These are phyloP conservation scores for Dipus sagitta DNA, from an alignment of 2,797 vertebrate species.

Conservation along the genomic window DNA sequence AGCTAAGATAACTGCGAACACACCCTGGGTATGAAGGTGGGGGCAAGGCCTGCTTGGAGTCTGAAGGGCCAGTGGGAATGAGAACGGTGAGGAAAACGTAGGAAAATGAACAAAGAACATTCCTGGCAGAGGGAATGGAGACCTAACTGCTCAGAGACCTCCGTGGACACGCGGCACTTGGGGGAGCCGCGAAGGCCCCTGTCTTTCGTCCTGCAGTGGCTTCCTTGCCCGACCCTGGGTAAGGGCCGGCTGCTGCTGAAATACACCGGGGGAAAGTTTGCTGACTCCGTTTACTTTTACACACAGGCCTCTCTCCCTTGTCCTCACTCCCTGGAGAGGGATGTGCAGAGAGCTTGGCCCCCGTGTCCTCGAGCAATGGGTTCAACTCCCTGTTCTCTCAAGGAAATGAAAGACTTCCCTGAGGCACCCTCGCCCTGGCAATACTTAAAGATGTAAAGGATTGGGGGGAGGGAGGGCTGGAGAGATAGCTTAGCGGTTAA, in stretches of 20 bases:
- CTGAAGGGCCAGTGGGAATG: neutral
- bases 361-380: neutral
- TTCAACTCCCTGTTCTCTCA: neutral
- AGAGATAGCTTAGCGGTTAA: no score
- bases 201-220: slow-evolving; percentile 7
- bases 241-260: neutral
- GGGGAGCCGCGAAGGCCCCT: neutral
- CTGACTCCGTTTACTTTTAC: neutral
- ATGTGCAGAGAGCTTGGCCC: neutral
- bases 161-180: neutral
- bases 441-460: neutral
- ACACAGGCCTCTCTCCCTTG: neutral
- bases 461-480: neutral
- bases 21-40: neutral
- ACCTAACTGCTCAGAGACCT: neutral
- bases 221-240: neutral
- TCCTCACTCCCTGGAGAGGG: neutral
- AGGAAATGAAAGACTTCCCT: neutral
- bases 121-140: neutral
- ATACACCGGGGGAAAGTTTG: neutral
- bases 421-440: neutral
- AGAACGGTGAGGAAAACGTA: neutral
- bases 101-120: neutral
- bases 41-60: neutral
- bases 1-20: neutral